Percentiles rank a stretch among this genome's conserved stretches.
These are phyloP conservation scores for Oreochromis tanganicae DNA, from an alignment of 2,113 vertebrate genomes.

Conservation along the genomic window DNA sequence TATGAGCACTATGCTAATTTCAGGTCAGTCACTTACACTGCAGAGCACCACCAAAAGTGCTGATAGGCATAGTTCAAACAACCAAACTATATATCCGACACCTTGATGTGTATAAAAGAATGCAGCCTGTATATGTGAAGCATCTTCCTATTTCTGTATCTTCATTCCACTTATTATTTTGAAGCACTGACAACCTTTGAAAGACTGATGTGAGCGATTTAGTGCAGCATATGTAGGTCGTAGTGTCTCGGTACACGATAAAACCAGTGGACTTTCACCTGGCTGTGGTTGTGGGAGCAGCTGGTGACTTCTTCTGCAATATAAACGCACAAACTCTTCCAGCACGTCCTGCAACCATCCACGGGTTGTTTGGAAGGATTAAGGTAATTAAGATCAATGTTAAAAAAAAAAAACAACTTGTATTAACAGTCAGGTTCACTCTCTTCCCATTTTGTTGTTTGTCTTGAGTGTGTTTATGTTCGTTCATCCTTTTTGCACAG, in stretches of 20 bases:
- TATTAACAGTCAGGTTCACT: neutral
- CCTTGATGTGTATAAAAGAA: neutral
- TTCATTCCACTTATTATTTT: neutral
- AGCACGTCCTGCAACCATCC: neutral
- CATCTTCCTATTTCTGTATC: neutral
- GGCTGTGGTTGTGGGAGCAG: slow-evolving; percentile 19
- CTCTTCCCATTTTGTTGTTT: neutral
- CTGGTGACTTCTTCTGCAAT: neutral
- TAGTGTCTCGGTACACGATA: slow-evolving; percentile 52
- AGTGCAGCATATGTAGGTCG: slow-evolving; percentile 5
- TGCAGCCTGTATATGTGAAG: neutral
- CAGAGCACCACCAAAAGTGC: neutral
- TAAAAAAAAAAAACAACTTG: fast-evolving
- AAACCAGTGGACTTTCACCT: slow-evolving; percentile 64
- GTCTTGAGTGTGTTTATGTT: neutral
- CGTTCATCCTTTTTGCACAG: neutral
- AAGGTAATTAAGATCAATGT: neutral
- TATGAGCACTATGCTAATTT: slow-evolving; percentile 32
- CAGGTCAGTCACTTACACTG: neutral
- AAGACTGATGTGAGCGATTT: neutral
- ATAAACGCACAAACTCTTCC: neutral
- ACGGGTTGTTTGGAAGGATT: neutral
- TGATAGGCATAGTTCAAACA: neutral
- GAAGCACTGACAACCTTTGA: neutral
- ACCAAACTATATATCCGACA: neutral